phyloP scores from a whole-genome alignment of 2,888 invertebrate species.

The Mamestra brassicae region DNA sequence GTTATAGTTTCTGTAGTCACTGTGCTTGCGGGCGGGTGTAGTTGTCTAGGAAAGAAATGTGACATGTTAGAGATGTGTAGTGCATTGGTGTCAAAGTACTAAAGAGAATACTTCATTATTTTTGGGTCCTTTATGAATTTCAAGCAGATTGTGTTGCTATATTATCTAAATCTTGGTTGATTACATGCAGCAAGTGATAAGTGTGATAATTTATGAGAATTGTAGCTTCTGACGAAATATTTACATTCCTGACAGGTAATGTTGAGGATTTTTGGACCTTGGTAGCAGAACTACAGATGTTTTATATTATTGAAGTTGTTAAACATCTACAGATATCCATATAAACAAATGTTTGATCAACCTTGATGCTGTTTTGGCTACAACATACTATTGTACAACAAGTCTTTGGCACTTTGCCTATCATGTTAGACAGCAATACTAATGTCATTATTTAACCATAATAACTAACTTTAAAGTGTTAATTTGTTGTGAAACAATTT shows the following conservation, averaged over 20 bases:
- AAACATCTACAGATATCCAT: constrained; percentile 4
- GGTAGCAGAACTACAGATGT: not conserved
- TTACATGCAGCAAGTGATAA: not conserved
- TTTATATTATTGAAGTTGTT: constrained; percentile 4
- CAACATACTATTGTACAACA: constrained; percentile 43
- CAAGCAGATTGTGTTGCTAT: not conserved
- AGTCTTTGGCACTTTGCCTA: constrained; percentile 60
- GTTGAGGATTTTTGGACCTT: not conserved
- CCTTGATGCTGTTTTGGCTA: constrained; percentile 57
- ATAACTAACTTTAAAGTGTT: constrained; percentile 39
- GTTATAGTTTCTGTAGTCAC: constrained; percentile 73
- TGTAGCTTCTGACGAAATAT: not conserved
- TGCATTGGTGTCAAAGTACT: not conserved
- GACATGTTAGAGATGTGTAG: not conserved
- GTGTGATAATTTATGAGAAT: not conserved
- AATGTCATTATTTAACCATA: constrained; percentile 39
- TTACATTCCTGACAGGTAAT: not conserved
- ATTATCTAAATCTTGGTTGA: constrained; percentile 22
- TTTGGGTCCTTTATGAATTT: not conserved
- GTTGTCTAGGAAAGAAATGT: constrained; percentile 74
- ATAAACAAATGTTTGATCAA: constrained; percentile 46
- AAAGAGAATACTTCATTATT: not conserved
- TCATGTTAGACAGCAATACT: constrained; percentile 19
- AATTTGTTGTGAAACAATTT: constrained; percentile 43
- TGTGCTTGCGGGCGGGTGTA: constrained; percentile 72